Evolutionary conservation across 2,113 vertebrate genomes (phyloP), one percentile per base, ranked within the genome.

Genomic region (Lepus europaeus): DNA sequence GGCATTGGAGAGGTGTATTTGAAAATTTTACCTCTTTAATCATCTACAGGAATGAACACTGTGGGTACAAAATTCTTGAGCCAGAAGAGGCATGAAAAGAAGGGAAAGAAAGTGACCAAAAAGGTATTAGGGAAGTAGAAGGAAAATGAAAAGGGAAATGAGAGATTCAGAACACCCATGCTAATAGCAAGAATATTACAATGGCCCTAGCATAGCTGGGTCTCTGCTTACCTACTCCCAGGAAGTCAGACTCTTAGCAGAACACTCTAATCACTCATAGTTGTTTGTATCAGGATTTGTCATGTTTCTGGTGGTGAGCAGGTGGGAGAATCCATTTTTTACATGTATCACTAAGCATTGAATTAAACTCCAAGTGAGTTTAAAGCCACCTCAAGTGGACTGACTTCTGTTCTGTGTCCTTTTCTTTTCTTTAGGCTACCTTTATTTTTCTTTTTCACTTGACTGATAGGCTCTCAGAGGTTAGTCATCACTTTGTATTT

Each of bases 21-120:
- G 85, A 97, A 97, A 93, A 89, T 96, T 93, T 95, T 87, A 96
- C 83, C 72, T 83, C 61, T 90, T 49, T 74, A 78, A 53, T 81
- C 76, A 73, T 73, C 74, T 84, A 86, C 29, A 93, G 74, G 45
- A 93, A 91, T 88, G 93, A 94, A 90, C 72, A 80, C 61, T 80
- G 33, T 88, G 88, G 51, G 9, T 39, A 39, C 6, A 95, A 90
- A 19, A 3, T 17, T 90, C 73, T 96, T 66, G 51, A 87, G 39
- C 31, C 64, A 76, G 29, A 20, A 20, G 53, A 88, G 3, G 51
- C 25, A 82, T 29, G 27, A 90, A 70, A 39, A 56, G 5, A 91
- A 51, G 7, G 27, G 3, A 45, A 45, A 77, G 53, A 1, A 66
- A 5, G 7, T 78, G 14, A 79, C 91, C n/a, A 77, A 33, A 70